These are phyloP conservation scores for Acleris emargana DNA, from an alignment of 2,888 invertebrate genomes.

Conservation along the genomic window DNA sequence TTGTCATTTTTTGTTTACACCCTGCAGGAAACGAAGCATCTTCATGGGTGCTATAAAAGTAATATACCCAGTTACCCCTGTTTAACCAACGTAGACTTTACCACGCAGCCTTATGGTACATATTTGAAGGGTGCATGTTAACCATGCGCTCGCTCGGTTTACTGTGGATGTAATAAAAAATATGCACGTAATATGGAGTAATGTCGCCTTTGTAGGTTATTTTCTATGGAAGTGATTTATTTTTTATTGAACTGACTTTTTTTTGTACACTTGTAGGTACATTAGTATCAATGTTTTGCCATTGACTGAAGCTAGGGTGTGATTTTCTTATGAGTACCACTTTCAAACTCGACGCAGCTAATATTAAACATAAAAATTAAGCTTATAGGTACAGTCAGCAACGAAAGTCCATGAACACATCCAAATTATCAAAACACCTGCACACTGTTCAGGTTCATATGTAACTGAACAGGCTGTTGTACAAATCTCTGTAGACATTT, in stretches of 20 bases:
- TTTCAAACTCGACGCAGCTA: no score
- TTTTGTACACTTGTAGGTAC: no score
- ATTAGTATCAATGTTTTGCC: no score
- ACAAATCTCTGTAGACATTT: no score
- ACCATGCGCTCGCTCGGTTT: slow-evolving; percentile 20
- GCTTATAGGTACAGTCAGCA: no score
- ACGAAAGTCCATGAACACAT: no score
- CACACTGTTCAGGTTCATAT: no score
- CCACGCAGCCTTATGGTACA: not conserved
- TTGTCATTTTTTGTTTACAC: slow-evolving; percentile 34
- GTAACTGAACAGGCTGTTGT: no score
- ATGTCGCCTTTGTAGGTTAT: slow-evolving; percentile 20
- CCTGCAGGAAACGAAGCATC: slow-evolving; percentile 21
- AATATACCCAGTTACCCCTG: slow-evolving; percentile 6
- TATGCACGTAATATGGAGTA: slow-evolving; percentile 37
- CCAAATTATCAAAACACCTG: no score
- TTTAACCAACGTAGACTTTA: not conserved
- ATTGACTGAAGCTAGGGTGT: no score
- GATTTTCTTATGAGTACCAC: no score
- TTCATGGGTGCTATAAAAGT: slow-evolving; percentile 29
- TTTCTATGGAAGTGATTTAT: slow-evolving; percentile 13
- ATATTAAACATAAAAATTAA: no score
- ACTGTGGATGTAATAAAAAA: slow-evolving; percentile 30
- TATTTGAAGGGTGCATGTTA: slow-evolving; percentile 2
- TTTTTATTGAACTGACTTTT: slow-evolving; percentile 11